phyloP scores from a whole-genome alignment of 2,113 vertebrate genomes.

The Tyto alba region DNA sequence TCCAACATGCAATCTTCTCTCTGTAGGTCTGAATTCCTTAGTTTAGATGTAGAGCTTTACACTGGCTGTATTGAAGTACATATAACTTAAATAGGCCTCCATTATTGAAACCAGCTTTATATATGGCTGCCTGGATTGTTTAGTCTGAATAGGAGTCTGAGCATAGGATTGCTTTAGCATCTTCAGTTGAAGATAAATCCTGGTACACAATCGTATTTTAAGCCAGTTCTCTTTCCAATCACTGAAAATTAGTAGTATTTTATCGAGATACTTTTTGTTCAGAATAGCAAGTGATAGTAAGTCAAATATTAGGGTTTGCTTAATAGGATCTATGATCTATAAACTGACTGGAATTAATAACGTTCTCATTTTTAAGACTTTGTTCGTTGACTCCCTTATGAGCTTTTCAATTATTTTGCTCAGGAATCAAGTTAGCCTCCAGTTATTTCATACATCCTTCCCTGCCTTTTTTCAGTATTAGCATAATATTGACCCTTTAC shows the following conservation, averaged over 20 bases:
- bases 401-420: neutral
- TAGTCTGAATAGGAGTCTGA: neutral
- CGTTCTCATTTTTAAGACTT: neutral
- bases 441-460: neutral
- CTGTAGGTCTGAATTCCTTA: neutral
- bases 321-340: neutral
- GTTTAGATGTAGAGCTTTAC: neutral
- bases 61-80: neutral
- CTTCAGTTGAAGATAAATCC: neutral
- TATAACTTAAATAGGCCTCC: neutral
- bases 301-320: neutral
- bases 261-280: neutral
- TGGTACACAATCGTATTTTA: neutral
- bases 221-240: neutral
- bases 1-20: neutral
- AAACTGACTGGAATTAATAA: neutral
- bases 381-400: neutral
- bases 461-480: neutral
- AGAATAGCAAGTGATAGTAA: neutral
- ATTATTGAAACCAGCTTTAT: neutral
- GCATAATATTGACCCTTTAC: neutral
- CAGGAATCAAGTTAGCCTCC: neutral
- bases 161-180: neutral
- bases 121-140: neutral
- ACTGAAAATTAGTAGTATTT: neutral